Evolutionary conservation across 2,888 invertebrate species (phyloP).

Genomic region (Nomada flava): DNA sequence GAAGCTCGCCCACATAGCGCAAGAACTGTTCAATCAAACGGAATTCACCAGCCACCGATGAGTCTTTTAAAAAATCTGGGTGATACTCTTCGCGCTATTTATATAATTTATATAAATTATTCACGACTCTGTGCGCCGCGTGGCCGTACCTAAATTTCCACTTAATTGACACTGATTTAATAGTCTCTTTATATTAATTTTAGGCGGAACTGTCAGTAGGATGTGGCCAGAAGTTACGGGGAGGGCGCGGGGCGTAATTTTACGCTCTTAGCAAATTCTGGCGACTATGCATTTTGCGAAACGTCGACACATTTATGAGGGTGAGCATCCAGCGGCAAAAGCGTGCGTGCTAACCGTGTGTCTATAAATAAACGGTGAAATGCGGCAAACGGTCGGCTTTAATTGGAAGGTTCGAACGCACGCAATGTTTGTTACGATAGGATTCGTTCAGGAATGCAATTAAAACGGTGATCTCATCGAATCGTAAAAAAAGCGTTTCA

Average conservation of each 20-base stretch:
- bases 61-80: neutral
- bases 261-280: constrained; percentile 71
- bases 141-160: neutral
- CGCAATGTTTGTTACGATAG: constrained; percentile 76
- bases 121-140: neutral
- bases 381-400: constrained; percentile 77
- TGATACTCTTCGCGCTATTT: neutral
- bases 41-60: neutral
- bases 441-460: constrained; percentile 76
- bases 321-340: constrained; percentile 72
- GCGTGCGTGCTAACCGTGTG: constrained; percentile 76
- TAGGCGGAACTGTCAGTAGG: constrained; percentile 61
- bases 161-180: constrained; percentile 70
- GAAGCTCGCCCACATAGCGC: constrained; percentile 34
- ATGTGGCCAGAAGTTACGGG: constrained; percentile 59
- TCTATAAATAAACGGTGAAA: constrained; percentile 79
- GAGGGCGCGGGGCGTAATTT: constrained; percentile 58
- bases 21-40: constrained; percentile 3
- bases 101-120: constrained; percentile 11
- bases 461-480: constrained; percentile 72
- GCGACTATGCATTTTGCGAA: constrained; percentile 73
- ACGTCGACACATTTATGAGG: constrained; percentile 73
- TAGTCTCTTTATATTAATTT: constrained; percentile 65
- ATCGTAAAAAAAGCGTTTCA: constrained; percentile 46
- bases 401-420: constrained; percentile 77